Evolutionary conservation across 2,113 vertebrate genomes (phyloP), one percentile per base, ranked within the genome.

Genomic region (Burhinus oedicnemus): DNA sequence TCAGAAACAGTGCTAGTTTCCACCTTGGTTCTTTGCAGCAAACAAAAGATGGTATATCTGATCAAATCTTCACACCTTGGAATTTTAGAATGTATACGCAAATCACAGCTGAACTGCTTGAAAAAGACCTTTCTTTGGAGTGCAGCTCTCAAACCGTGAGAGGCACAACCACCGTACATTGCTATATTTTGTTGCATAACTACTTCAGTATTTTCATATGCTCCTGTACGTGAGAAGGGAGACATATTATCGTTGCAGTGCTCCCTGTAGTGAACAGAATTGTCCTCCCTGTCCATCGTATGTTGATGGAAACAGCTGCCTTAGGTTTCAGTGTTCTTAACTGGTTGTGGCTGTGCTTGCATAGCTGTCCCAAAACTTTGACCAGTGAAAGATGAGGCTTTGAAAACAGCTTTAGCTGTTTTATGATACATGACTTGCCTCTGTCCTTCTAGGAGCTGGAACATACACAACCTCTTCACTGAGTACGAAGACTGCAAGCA

Each of bases 401-500:
- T 82, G 61, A 47, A 82, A 64, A 82, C 11, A 58, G 12, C 58
- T 76, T 88, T 12, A 84, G 38, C 52, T 64, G 13, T 3, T 72
- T 80, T 57, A 15, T 60, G 30, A 71, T 83, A 9, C 27, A 14
- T 80, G 5, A 9, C 14, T 57, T 95, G 51, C 36, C 94, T 93
- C 85, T 92, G 45, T 80, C 45, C 36, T 68, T 45, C n/a, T 97
- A 99, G 99, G 98, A 91, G 98, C 99, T 92, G 99, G 99, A 79
- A 99, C 99, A 57, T 99, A 99, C 40, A 99, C 99, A 55, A 99
- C 99, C 10, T 99, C 99, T 51, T 99, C 99, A 29, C 98, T 99
- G 84, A 99, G 99, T 97, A 99, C 99, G 2, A 99, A 99, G 98
- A 99, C 99, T 72, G 99, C 99, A 52, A 99, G 99, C 38, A 99